Evolutionary conservation across 2,797 vertebrate genomes (phyloP).

Genomic region (Lepus townsendii): DNA sequence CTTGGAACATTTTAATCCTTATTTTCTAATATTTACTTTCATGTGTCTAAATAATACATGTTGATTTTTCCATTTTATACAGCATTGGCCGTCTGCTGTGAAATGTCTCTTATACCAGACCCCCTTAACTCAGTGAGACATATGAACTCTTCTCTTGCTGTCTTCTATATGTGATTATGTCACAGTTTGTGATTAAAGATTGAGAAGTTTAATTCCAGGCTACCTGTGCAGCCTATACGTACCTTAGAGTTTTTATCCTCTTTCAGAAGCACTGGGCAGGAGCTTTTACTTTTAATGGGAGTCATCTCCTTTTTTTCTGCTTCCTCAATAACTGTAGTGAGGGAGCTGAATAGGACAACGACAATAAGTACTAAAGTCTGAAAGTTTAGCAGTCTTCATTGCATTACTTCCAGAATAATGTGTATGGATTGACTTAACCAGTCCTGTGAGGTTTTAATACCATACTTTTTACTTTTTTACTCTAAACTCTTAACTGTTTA

Average conservation of each 20-base stretch:
- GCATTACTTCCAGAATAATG: background rate
- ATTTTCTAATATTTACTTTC: conserved; percentile 39
- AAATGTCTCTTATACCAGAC: background rate
- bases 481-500: conserved; percentile 15
- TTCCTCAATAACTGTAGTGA: background rate
- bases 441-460: background rate
- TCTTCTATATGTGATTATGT: background rate
- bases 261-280: background rate
- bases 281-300: background rate
- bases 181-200: background rate
- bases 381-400: background rate
- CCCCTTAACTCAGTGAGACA: background rate
- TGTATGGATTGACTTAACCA: background rate
- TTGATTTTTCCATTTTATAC: background rate
- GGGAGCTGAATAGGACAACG: background rate
- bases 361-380: background rate
- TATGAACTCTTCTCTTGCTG: background rate
- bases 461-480: background rate
- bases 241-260: background rate
- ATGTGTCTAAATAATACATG: background rate
- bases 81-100: background rate
- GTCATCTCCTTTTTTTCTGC: background rate
- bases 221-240: background rate
- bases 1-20: background rate
- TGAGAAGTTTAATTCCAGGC: conserved; percentile 6